Base-by-base conservation (phyloP, 2,888 invertebrate species). In the Limnephilus auricula region DNA sequence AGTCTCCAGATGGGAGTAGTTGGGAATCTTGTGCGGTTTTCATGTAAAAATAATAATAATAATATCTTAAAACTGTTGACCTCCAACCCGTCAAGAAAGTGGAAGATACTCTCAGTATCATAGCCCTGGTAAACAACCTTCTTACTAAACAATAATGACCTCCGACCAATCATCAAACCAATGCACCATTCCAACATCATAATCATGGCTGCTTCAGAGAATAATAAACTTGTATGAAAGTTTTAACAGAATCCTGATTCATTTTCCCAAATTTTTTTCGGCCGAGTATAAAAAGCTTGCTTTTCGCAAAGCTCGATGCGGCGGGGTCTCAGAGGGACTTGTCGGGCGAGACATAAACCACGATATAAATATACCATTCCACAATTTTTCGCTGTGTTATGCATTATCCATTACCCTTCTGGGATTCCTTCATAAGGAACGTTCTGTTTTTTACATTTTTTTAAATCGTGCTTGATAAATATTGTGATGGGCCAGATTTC, bases 321-420 rank as follows among this genome's bases (percentile, higher is more conserved):
- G 78, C 37, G 84, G 12, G 12, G 84, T 30, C 37, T 37, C 84
- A 37, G 25, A 78, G 83, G 90, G 90, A 90, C 86, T 37, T 86
- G 90, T 86, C 50, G 85, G 40, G 9, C 85, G 78, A 90, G 79
- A 79, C 90, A 90, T 90, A 90, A 90, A 90, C 78, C 79, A 78
- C 86, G 40, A 86, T 85, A 90, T 79, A 90, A 90, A 90, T 79
- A 85, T 90, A 79, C 40, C 85, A 86, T 85, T 90, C 79, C 79
- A 85, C 86, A 87, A 32, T 87, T 31, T 87, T 87, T 50, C 65
- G 45, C 32, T 65, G 65, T 78, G 50, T 87, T 87, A 87, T 87
- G 65, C 87, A 87, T 87, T 78, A 87, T 65, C 87, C 78, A 87
- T 87, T 87, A 65, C 87, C 65, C 87, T 65, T 78, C 30, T 18